Conservation (phyloP, 1,140 invertebrate species). For the Aphis craccivora region DNA sequence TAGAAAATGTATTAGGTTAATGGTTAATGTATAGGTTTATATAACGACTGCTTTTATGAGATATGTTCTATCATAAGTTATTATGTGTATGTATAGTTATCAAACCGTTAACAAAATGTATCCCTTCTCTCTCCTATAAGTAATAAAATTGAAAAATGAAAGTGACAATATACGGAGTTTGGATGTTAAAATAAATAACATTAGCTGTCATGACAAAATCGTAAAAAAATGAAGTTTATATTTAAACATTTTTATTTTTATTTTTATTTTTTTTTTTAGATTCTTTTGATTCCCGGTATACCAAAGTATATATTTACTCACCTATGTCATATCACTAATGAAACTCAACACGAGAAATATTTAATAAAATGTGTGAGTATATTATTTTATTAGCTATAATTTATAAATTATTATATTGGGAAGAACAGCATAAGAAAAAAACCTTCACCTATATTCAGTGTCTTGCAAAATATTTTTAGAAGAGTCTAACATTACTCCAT, state of each 20-base stretch:
- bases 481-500: too few relatives aligned
- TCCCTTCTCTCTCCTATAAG: background rate
- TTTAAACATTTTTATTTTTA: background rate
- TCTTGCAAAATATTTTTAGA: too few relatives aligned
- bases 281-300: background rate
- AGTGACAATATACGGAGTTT: background rate
- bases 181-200: background rate
- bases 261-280: background rate
- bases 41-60: background rate
- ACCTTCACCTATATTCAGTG: too few relatives aligned
- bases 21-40: background rate
- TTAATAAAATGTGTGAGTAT: conserved; percentile 29
- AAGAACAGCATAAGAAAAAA: too few relatives aligned
- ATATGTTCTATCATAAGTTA: background rate
- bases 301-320: conserved; percentile 20
- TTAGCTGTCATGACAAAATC: background rate
- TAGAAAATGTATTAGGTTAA: background rate
- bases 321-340: background rate
- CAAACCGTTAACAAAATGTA: background rate
- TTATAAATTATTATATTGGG: background rate
- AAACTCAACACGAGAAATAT: background rate
- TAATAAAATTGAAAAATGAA: background rate
- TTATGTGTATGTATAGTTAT: background rate
- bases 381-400: background rate
- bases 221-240: background rate